Base-by-base conservation (phyloP, 2,797 vertebrate species). In the Rhinogobio ventralis region DNA sequence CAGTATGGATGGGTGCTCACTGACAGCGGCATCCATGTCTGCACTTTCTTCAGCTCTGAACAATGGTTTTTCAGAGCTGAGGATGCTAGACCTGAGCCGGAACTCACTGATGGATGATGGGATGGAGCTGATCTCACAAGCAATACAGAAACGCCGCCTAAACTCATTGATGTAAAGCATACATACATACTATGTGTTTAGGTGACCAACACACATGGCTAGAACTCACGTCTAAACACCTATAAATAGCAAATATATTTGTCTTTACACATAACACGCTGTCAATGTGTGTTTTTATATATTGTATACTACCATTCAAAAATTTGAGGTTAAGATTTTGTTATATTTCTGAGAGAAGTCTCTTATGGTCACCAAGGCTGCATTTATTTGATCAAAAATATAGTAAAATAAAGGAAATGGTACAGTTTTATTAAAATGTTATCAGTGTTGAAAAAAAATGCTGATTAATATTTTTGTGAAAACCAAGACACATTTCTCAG, bases 1-100 rank as follows among this genome's bases (percentile, higher is more conserved):
- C 91, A 98, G 97, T 92, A 45, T 96, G 13, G 90, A 92, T 39
- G 39, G 7, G 1, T 97, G 96, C 0, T 51, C 92, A 23, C 75
- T 98, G 89, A 96, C 95, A 0, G 84, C 81, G 0, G 89, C 83
- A 1, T 96, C 95, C 84, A 96, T 97, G 91, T 89, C 93, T 25
- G 89, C 90, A 2, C 80, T 97, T 49, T 89, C 95, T 62, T 79
- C 90, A 0, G 92, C 94, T 82, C 77, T 98, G 90, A 86, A 89
- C 2, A 84, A 86, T 7, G 96, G 93, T 75, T 90, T 88, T 2
- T 94, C 93, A 46, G 66, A 87, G 68, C 85, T 97, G 80, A 94
- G 87, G 87, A 94, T 93, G 4, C 90, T 97, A 74, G 88, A 95
- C 60, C 83, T 98, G 17, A 91, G 88, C 0, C 15, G 5, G 51